Evolutionary conservation across 2,888 invertebrate species (phyloP).

Genomic region (Osmoderma eremita): DNA sequence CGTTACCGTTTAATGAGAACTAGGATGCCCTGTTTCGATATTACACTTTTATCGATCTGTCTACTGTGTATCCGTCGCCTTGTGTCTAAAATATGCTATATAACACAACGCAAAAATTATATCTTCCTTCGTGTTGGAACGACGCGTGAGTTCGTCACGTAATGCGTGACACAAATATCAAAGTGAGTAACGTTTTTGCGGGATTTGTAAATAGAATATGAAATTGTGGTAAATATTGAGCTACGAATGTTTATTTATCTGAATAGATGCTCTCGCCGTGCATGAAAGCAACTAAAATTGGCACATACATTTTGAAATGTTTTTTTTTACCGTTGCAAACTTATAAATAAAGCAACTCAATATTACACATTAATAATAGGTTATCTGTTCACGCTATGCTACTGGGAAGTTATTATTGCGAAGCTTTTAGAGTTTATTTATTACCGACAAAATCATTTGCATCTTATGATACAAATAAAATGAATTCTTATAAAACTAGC

Average conservation of each 20-base stretch:
- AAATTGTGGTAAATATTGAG: not conserved
- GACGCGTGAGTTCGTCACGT: not conserved
- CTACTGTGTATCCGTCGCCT: not conserved
- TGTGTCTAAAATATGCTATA: no score
- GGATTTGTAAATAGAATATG: not conserved
- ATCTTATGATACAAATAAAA: no score
- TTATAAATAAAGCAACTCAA: no score
- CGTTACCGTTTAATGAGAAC: constrained; percentile 32
- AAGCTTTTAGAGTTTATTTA: no score
- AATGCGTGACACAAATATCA: not conserved
- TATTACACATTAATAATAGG: no score
- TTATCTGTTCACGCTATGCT: no score
- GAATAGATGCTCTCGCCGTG: not conserved
- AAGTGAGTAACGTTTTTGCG: not conserved
- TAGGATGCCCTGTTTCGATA: constrained; percentile 6
- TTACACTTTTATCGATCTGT: constrained; percentile 16
- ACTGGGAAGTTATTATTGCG: no score
- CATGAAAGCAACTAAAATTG: not conserved
- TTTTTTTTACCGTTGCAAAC: no score
- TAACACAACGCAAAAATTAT: no score
- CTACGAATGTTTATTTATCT: not conserved
- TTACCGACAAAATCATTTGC: no score
- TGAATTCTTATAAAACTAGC: no score
- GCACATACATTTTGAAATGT: not conserved
- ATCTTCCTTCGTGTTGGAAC: no score